Evolutionary conservation across 2,113 vertebrate genomes (phyloP), one percentile per base, ranked within the genome.

Genomic region (Hylia prasina): DNA sequence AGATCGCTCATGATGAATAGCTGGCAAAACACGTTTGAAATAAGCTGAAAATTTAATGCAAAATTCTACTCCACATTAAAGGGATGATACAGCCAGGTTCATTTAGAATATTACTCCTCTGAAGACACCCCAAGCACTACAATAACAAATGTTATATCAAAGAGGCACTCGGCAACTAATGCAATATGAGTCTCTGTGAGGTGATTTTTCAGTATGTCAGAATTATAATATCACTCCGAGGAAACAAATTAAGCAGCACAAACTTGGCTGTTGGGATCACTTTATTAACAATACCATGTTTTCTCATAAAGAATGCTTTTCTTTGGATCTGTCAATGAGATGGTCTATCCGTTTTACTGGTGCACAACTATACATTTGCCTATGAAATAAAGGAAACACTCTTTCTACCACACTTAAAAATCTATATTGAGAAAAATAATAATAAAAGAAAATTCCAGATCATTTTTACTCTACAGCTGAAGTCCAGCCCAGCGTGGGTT

Each of bases 211-310:
- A 95, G 96, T 84, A 56, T 87, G 94, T 97, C 97, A 96, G 93
- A 96, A 96, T 96, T 83, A 92, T 24, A 92, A 90, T 88, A 80
- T 91, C 86, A 94, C 89, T 84, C 89, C 87, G 44, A n/a, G 90
- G 97, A 96, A 98, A 97, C 93, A 96, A 97, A 97, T 97, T 96
- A 97, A 96, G 87, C 85, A 94, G 93, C 81, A 72, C 61, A 66
- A 87, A 71, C 93, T 42, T 7, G 71, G 86, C 94, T 94, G 76
- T 90, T 89, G 86, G 94, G 86, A 90, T 71, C 10, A 48, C 87
- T 95, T 96, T 95, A 92, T 95, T 96, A 97, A 87, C 79, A 66
- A 85, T 24, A 91, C 61, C 53, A 81, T 21, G 72, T 76, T 91
- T 91, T 71, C 93, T 95, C 76, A 82, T 88, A 77, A 83, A 70